phyloP scores from a whole-genome alignment of 2,113 vertebrate genomes.

The Dendropsophus ebraccatus region DNA sequence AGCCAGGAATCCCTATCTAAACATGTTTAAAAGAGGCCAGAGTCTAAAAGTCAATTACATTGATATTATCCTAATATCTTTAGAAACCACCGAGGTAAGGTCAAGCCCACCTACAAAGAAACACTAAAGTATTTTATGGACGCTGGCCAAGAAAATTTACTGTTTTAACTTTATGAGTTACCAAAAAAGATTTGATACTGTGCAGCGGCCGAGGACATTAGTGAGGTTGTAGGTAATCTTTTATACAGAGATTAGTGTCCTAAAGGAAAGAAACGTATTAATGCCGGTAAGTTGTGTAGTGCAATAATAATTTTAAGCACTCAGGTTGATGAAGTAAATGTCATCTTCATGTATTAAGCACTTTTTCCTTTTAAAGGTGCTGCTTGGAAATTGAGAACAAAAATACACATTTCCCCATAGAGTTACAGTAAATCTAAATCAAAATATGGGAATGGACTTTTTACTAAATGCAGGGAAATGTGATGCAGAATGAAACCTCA shows the following conservation, averaged over 20 bases:
- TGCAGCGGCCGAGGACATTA: conserved; percentile 36
- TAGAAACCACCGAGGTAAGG: conserved; percentile 6
- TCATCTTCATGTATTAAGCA: conserved; percentile 24
- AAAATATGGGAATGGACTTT: conserved; percentile 3
- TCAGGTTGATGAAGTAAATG: conserved; percentile 55
- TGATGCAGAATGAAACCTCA: background rate
- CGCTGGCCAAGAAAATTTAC: conserved; percentile 33
- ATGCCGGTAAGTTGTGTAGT: conserved; percentile 55
- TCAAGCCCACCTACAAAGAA: conserved; percentile 35
- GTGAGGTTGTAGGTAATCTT: conserved; percentile 44
- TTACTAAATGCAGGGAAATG: background rate
- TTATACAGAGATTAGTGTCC: conserved; percentile 50
- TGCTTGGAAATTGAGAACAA: conserved; percentile 55
- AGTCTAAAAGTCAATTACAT: conserved; percentile 26
- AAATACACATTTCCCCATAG: conserved; percentile 35
- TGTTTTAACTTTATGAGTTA: conserved; percentile 49
- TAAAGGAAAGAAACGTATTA: conserved; percentile 49
- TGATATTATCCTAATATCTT: conserved; percentile 9
- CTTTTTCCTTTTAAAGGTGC: conserved; percentile 42
- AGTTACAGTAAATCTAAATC: conserved; percentile 56
- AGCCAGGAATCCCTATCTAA: background rate
- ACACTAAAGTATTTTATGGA: conserved; percentile 41
- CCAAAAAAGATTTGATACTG: conserved; percentile 36
- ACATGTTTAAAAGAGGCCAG: background rate
- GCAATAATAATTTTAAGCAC: conserved; percentile 52